Conservation (phyloP, 2,888 invertebrate genomes). For the Platycheirus albimanus region DNA sequence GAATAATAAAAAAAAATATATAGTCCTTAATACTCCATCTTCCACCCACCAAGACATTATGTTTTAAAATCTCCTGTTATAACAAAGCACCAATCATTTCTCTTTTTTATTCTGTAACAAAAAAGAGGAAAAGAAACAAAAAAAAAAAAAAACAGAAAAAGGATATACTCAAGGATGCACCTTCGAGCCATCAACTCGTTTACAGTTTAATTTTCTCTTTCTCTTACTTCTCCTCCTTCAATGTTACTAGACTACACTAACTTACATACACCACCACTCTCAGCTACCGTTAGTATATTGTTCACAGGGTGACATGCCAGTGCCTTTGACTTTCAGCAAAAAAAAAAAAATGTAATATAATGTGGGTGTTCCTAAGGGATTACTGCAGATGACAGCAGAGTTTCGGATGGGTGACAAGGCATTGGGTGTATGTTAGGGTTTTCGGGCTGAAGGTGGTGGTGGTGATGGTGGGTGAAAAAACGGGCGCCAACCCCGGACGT, state of each 20-base stretch:
- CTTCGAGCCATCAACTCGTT: slow-evolving; percentile 64
- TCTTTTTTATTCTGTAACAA: slow-evolving; percentile 21
- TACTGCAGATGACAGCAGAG: slow-evolving; percentile 62
- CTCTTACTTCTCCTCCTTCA: slow-evolving; percentile 24
- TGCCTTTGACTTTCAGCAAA: slow-evolving; percentile 61
- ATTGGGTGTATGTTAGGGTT: slow-evolving; percentile 2
- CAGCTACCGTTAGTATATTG: slow-evolving; percentile 48
- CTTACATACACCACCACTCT: not conserved
- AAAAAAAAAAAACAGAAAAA: slow-evolving; percentile 15
- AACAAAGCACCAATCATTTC: slow-evolving; percentile 44
- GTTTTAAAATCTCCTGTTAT: slow-evolving; percentile 34
- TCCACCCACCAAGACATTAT: slow-evolving; percentile 3
- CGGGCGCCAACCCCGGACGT: slow-evolving; percentile 65
- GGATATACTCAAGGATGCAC: slow-evolving; percentile 57
- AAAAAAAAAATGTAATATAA: slow-evolving; percentile 60
- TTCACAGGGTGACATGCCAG: slow-evolving; percentile 60
- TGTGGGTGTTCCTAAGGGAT: slow-evolving; percentile 47
- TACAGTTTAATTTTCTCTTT: slow-evolving; percentile 53
- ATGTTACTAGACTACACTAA: not conserved
- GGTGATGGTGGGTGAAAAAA: slow-evolving; percentile 19
- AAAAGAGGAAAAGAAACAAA: slow-evolving; percentile 12
- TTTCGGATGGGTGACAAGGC: not conserved
- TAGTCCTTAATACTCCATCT: slow-evolving; percentile 24
- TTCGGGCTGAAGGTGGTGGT: not conserved
- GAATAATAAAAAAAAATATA: slow-evolving; percentile 5